Percentiles rank a stretch among this genome's conserved stretches.
These are phyloP conservation scores for Polydrusus tereticollis DNA, from an alignment of 2,888 invertebrate genomes.

Conservation along the genomic window DNA sequence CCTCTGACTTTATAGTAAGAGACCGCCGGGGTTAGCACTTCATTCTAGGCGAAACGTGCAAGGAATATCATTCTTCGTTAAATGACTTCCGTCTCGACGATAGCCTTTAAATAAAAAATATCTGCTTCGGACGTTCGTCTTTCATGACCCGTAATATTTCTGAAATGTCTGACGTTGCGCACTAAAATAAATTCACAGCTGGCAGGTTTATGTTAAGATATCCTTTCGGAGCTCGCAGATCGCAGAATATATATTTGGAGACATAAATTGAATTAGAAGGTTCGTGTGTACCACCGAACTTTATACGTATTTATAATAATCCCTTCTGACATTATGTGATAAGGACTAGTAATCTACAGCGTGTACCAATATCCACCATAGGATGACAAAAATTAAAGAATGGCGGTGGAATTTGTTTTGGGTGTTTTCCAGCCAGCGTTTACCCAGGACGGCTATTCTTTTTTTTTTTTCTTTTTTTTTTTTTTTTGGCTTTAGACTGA, in stretches of 20 bases:
- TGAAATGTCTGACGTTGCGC: constrained; percentile 10
- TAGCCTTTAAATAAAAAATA: constrained; percentile 15
- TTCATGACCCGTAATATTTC: constrained; percentile 12
- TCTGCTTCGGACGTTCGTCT: constrained; percentile 14
- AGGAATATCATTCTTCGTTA: constrained; percentile 12
- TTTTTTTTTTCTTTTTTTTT: too few relatives aligned
- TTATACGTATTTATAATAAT: neutral
- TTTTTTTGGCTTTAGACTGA: too few relatives aligned
- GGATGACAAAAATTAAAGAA: too few relatives aligned
- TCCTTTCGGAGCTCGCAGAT: neutral
- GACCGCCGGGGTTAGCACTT: constrained; percentile 7
- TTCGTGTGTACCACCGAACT: neutral
- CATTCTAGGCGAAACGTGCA: constrained; percentile 7
- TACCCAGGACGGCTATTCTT: too few relatives aligned
- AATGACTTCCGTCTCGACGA: constrained; percentile 13
- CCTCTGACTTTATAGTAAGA: constrained; percentile 7
- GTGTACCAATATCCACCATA: too few relatives aligned
- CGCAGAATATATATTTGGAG: constrained; percentile 5
- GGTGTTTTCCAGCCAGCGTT: too few relatives aligned
- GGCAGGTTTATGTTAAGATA: constrained; percentile 9
- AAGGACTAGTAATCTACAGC: neutral
- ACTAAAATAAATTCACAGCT: constrained; percentile 9
- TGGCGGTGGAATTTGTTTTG: too few relatives aligned
- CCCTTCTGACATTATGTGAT: neutral
- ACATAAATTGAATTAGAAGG: constrained; percentile 7